Evolutionary conservation across 2,113 vertebrate species (phyloP).

Genomic region (Syrrhaptes paradoxus): DNA sequence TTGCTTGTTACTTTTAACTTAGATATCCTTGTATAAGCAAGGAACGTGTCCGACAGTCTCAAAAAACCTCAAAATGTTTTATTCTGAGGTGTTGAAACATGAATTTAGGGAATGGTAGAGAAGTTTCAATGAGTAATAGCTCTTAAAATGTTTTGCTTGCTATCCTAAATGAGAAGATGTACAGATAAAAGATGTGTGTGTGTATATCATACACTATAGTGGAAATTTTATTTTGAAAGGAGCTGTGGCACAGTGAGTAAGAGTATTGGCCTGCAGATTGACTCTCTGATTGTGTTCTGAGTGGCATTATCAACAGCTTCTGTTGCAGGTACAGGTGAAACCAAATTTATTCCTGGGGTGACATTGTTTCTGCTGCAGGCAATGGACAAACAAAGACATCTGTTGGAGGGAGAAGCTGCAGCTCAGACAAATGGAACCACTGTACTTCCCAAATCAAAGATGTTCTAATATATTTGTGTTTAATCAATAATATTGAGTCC

Average conservation of each 20-base stretch:
- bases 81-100: neutral
- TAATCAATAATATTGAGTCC: neutral
- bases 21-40: neutral
- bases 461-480: neutral
- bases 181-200: neutral
- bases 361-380: neutral
- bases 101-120: neutral
- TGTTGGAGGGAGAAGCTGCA: neutral
- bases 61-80: neutral
- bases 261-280: neutral
- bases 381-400: neutral
- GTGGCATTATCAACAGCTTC: neutral
- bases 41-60: neutral
- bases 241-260: rapidly evolving
- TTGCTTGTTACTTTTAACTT: neutral
- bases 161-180: neutral
- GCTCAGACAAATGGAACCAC: neutral
- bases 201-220: neutral
- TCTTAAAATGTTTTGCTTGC: neutral
- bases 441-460: neutral
- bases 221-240: neutral
- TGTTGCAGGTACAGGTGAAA: neutral
- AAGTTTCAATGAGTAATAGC: rapidly evolving
- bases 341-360: neutral
- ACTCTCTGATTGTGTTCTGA: neutral